phyloP scores from a whole-genome alignment of 35 echinoderm and acorn worm genomes.

The Diadema setosum region DNA sequence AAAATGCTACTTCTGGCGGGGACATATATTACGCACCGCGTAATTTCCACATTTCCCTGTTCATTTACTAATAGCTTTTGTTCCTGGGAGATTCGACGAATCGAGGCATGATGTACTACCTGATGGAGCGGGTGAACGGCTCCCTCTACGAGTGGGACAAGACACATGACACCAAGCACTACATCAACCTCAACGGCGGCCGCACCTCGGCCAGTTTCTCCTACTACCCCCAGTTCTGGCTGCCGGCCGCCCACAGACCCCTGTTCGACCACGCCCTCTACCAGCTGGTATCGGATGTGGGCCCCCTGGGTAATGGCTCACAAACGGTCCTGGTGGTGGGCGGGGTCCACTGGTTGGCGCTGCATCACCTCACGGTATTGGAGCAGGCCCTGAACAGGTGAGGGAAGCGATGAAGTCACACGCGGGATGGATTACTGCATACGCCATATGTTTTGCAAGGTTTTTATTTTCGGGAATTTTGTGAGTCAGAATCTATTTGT shows the following conservation, averaged over 20 bases:
- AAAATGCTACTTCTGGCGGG: no score
- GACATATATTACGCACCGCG: no score
- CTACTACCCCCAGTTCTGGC: conserved; percentile 98
- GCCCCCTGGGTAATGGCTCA: conserved; percentile 43
- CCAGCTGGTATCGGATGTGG: conserved; percentile 40
- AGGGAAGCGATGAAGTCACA: no score
- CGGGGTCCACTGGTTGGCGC: conserved; percentile 89
- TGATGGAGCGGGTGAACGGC: conserved; percentile 92
- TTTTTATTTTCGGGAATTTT: no score
- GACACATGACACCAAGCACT: conserved; percentile 85
- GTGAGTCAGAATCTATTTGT: no score
- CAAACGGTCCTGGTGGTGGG: conserved; percentile 86
- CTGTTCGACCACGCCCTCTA: conserved; percentile 65
- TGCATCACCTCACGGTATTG: conserved; percentile 74
- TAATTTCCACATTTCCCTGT: background rate
- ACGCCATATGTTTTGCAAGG: no score
- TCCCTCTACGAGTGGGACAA: conserved; percentile 88
- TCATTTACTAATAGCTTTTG: conserved; percentile 31
- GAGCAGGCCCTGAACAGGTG: conserved; percentile 61
- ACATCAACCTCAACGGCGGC: conserved; percentile 83
- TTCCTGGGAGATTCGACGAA: conserved; percentile 98
- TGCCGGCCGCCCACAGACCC: conserved; percentile 71
- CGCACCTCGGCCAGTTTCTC: conserved; percentile 66
- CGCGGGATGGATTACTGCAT: no score
- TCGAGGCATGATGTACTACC: conserved; percentile 94